A percentile compares a stretch with the other conserved stretches of the same genome.
These are phyloP conservation scores for Sebastes goodei DNA, from an alignment of 2,797 vertebrate species.

Conservation along the genomic window DNA sequence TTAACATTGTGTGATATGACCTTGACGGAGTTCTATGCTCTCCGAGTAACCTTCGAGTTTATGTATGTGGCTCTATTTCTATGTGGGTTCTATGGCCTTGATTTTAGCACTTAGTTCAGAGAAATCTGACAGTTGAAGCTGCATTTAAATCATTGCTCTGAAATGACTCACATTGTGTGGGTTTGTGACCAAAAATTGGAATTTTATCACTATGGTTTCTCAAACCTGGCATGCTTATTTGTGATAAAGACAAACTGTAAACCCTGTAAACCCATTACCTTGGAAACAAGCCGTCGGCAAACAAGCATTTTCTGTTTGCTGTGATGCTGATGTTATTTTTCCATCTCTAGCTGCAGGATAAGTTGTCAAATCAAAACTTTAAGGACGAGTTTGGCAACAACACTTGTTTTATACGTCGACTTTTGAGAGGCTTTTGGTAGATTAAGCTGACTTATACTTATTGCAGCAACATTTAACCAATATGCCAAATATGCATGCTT, in stretches of 20 bases:
- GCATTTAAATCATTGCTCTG: slow-evolving; percentile 3
- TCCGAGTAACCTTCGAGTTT: not conserved
- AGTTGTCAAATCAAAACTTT: slow-evolving; percentile 17
- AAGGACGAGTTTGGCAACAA: slow-evolving; percentile 1
- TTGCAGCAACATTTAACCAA: not conserved
- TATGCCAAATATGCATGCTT: not conserved
- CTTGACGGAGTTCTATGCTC: not conserved
- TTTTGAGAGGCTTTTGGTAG: not conserved
- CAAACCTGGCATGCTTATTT: slow-evolving; percentile 26
- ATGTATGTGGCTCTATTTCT: not conserved
- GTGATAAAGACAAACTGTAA: slow-evolving; percentile 31
- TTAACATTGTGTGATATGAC: not conserved
- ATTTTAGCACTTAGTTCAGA: not conserved
- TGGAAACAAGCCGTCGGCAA: slow-evolving; percentile 41
- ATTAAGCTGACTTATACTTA: not conserved
- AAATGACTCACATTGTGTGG: slow-evolving; percentile 32
- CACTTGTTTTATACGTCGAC: not conserved
- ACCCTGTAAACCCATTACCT: slow-evolving; percentile 33
- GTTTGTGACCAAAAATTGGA: slow-evolving; percentile 21
- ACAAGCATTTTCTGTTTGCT: slow-evolving; percentile 14
- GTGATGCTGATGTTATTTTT: slow-evolving; percentile 30
- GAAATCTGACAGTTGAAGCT: not conserved
- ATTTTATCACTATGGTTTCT: slow-evolving; percentile 11
- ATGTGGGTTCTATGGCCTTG: not conserved
- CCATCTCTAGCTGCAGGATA: slow-evolving; percentile 22